phyloP scores from a whole-genome alignment of 1,140 invertebrate species.

The Atta cephalotes region DNA sequence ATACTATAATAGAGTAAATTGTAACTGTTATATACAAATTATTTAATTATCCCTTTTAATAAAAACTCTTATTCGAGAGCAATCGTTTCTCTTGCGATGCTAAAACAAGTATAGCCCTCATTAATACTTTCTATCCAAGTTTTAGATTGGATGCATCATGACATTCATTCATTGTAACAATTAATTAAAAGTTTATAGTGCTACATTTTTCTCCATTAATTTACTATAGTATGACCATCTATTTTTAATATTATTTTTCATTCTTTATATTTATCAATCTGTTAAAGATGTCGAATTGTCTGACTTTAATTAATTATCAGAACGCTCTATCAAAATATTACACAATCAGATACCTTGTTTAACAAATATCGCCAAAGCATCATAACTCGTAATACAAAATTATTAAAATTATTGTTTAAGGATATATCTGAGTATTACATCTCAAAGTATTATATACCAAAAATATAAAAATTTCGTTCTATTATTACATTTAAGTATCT shows the following conservation, averaged over 20 bases:
- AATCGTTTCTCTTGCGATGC: neutral
- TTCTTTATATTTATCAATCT: neutral
- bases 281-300: constrained; percentile 13
- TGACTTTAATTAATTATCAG: neutral
- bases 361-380: neutral
- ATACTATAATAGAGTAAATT: neutral
- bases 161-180: neutral
- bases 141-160: neutral
- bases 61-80: neutral
- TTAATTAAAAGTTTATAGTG: neutral
- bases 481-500: too few relatives aligned
- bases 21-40: neutral
- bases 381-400: neutral
- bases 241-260: constrained; percentile 3
- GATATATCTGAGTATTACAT: too few relatives aligned
- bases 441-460: too few relatives aligned
- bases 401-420: neutral
- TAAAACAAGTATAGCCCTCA: neutral
- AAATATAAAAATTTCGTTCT: too few relatives aligned
- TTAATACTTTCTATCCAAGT: neutral
- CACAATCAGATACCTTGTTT: neutral
- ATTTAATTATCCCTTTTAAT: neutral
- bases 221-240: neutral
- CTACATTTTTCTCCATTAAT: neutral
- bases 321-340: neutral